phyloP scores from a whole-genome alignment of 1,140 invertebrate genomes.

The Antheraea pernyi region DNA sequence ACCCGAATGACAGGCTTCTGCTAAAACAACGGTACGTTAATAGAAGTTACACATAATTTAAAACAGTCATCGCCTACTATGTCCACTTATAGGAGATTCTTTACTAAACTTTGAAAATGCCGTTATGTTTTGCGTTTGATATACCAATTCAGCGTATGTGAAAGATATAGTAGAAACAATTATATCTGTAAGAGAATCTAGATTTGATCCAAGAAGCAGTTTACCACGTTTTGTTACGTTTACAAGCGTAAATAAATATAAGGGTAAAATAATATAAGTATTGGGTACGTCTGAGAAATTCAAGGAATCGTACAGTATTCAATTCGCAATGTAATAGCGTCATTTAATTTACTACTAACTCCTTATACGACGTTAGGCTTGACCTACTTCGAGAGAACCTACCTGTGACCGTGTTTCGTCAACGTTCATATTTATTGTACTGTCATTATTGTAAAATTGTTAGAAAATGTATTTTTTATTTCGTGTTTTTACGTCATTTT shows the following conservation, averaged over 20 bases:
- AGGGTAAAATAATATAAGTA: not conserved
- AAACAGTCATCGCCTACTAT: conserved; percentile 3
- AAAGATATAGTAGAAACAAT: no score
- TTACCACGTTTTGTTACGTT: not conserved
- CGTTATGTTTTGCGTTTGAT: conserved; percentile 7
- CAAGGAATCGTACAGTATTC: not conserved
- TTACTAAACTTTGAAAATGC: not conserved
- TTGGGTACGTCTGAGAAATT: not conserved
- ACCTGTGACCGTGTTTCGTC: conserved; percentile 1
- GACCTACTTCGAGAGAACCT: not conserved
- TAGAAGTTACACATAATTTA: conserved; percentile 3
- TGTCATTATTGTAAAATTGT: not conserved
- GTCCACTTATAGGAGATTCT: not conserved
- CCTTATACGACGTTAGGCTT: not conserved
- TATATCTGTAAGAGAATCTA: not conserved
- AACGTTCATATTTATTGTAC: not conserved
- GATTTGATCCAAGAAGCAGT: not conserved
- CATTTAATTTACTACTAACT: not conserved
- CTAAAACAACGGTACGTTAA: conserved; percentile 23
- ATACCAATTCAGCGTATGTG: not conserved
- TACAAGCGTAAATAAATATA: not conserved
- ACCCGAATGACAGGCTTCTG: conserved; percentile 18
- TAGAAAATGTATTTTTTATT: not conserved
- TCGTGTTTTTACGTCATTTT: not conserved
- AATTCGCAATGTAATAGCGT: not conserved